These are phyloP conservation scores for Nasua narica DNA, from an alignment of 2,797 vertebrate species.

Conservation along the genomic window DNA sequence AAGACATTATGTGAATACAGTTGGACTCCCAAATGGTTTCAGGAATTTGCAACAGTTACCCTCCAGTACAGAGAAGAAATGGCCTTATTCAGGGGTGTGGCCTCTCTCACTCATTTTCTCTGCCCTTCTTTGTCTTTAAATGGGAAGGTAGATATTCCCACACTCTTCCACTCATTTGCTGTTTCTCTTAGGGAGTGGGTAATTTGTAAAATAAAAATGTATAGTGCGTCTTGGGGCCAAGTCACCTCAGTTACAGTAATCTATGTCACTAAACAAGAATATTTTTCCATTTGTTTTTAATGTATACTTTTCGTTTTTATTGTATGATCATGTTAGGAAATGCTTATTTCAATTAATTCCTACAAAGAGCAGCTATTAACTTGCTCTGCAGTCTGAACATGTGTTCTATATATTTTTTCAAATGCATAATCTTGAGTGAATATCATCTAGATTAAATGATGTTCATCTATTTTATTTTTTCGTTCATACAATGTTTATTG, in stretches of 20 bases:
- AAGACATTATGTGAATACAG: conserved; percentile 19
- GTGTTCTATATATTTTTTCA: conserved; percentile 37
- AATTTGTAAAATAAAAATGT: conserved; percentile 47
- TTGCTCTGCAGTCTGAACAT: not conserved
- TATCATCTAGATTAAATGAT: conserved; percentile 33
- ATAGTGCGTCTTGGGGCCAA: not conserved
- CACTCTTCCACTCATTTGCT: conserved; percentile 30
- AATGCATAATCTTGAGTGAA: conserved; percentile 20
- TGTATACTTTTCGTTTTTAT: conserved; percentile 39
- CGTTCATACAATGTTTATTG: not conserved
- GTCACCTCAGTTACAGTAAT: not conserved
- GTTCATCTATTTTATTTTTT: conserved; percentile 40
- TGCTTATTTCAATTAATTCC: conserved; percentile 26
- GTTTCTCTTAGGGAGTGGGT: not conserved
- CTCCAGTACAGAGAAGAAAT: not conserved
- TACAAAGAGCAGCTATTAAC: not conserved
- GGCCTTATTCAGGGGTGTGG: not conserved
- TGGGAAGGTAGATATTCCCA: not conserved
- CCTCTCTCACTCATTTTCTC: conserved; percentile 12
- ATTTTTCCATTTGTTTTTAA: conserved; percentile 25
- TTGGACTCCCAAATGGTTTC: conserved; percentile 38
- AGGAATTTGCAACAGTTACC: conserved; percentile 26
- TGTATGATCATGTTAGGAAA: conserved; percentile 26
- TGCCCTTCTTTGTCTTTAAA: conserved; percentile 1
- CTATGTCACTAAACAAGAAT: conserved; percentile 11